phyloP scores from a whole-genome alignment of 2,797 vertebrate genomes.

The Periparus ater region DNA sequence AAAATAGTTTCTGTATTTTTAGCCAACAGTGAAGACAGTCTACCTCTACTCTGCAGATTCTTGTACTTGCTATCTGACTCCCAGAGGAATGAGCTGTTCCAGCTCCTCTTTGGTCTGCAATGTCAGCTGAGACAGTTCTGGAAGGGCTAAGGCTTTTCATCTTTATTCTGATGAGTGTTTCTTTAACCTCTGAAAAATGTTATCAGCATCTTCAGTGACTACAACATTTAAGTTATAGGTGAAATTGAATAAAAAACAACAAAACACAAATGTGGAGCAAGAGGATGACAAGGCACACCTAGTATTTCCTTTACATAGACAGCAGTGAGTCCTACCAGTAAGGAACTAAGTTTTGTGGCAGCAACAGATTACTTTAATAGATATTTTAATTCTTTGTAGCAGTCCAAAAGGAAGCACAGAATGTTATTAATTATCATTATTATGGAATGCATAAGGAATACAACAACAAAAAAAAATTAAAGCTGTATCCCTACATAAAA shows the following conservation, averaged over 20 bases:
- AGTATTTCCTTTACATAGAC: neutral
- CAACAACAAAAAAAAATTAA: neutral
- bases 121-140: neutral
- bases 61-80: neutral
- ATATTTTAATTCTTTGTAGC: neutral
- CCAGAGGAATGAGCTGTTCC: neutral
- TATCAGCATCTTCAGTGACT: neutral
- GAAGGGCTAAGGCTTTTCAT: neutral
- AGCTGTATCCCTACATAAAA: neutral
- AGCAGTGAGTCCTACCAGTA: neutral
- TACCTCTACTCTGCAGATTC: neutral
- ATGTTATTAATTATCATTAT: neutral
- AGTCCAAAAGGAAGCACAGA: neutral
- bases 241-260: neutral
- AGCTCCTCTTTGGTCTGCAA: neutral
- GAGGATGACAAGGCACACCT: neutral
- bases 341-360: neutral
- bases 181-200: neutral
- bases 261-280: rapidly evolving
- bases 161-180: neutral
- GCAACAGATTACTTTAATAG: neutral
- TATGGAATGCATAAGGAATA: neutral
- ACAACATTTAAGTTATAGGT: neutral
- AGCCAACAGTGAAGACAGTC: neutral
- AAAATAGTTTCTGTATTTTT: neutral